phyloP scores from a whole-genome alignment of 2,113 vertebrate species.

The Microcebus ravelobensis region DNA sequence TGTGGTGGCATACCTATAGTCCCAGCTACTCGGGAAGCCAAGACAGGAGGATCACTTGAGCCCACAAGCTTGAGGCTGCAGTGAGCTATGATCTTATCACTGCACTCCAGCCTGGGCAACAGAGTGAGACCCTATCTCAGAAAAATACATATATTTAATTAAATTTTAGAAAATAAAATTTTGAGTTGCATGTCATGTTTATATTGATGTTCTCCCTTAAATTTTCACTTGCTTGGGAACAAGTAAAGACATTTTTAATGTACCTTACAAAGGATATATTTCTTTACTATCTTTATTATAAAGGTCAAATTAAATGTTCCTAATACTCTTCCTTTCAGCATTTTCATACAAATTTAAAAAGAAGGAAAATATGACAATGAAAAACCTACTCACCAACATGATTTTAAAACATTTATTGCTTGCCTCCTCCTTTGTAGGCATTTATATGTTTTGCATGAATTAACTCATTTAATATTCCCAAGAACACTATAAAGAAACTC shows the following conservation, averaged over 20 bases:
- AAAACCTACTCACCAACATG: neutral
- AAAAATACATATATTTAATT: no score
- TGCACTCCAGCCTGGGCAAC: no score
- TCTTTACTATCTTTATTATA: neutral
- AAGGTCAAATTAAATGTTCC: neutral
- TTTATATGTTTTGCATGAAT: neutral
- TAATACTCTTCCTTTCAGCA: neutral
- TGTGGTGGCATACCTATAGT: no score
- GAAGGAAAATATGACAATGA: neutral
- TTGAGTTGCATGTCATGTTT: neutral
- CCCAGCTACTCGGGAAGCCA: no score
- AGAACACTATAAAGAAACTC: neutral
- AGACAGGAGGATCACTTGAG: no score
- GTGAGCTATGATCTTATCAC: no score
- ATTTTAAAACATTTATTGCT: neutral
- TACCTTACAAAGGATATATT: neutral
- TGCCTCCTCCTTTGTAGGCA: neutral
- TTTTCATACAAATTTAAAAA: constrained; percentile 29
- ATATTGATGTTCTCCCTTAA: neutral
- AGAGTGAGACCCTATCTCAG: no score
- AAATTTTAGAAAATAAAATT: no score
- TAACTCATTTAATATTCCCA: neutral
- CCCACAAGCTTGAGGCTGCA: no score
- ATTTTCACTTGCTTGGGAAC: neutral
- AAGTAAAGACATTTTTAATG: neutral